Base-by-base conservation (phyloP, 2,113 vertebrate species). In the Boulengeromyrus knoepffleri region DNA sequence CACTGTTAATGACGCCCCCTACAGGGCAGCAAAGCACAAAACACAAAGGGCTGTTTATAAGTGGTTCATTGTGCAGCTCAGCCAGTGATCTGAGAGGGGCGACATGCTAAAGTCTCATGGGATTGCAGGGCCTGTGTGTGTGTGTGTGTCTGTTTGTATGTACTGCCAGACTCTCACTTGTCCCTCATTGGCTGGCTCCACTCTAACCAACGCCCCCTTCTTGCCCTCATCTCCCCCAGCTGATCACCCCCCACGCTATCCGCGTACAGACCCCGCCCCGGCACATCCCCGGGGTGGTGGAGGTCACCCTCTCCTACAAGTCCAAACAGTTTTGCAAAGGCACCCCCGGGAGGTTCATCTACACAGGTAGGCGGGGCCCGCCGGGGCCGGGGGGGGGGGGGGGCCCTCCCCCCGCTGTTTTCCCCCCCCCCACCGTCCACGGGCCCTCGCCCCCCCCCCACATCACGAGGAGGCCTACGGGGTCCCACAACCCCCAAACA, bases 291-390 rank as follows among this genome's bases (percentile, higher is more conserved):
- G 99, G 99, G 47, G 99, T 99, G 91, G 99, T 99, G 93, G 99
- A 99, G 96, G 99, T 99, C 94, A 99, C 98, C 93, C 95, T 99
- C 96, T 99, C 99, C 95, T 99, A 99, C 96, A 99, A 99, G 93
- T 99, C 98, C 56, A 99, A 99, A 95, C 99, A 99, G 94, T 99
- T 99, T 95, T 99, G 99, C 95, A 99, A 99, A 96, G 99, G 99
- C 93, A 99, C 99, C 24, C 99, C 99, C 62, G 99, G 99, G 92
- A 97, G 99, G 95, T 99, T 99, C 97, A 99, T 99, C 95, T 99
- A 99, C 94, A 99, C 99, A 97, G 99, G 99, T 99, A 97, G 94
- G 45, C 6, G 70, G 0, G 39, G 12, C 15, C 74, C 12, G 10
- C 74, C 31, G 0, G n/a, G 62, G 62, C n/a, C 0, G 17, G 52